Conservation (phyloP, 1,140 invertebrate species). For the Homalodisca vitripennis region DNA sequence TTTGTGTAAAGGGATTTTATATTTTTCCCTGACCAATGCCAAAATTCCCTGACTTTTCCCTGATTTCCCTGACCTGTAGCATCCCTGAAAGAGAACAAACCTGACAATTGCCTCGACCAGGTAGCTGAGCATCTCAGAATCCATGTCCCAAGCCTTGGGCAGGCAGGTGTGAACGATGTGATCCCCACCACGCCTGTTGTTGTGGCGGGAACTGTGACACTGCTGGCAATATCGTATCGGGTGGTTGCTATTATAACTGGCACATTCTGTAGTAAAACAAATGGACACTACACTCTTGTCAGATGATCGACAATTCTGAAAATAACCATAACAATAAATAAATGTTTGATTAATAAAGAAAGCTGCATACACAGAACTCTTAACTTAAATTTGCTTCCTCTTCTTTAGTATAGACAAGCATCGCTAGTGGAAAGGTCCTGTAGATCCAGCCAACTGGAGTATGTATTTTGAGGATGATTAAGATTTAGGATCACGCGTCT, state of each 20-base stretch:
- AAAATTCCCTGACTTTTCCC: no score
- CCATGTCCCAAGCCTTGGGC: constrained; percentile 82
- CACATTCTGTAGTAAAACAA: constrained; percentile 96
- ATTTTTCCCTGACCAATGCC: no score
- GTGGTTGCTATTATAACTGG: constrained; percentile 92
- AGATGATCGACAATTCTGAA: constrained; percentile 85
- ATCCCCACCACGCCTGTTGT: constrained; percentile 78
- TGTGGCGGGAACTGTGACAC: constrained; percentile 87
- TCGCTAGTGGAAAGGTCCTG: no score
- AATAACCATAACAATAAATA: constrained; percentile 37
- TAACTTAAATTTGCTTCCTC: no score
- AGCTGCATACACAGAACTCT: no score
- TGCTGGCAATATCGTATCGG: constrained; percentile 93
- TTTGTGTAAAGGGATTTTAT: no score
- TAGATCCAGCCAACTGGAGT: no score
- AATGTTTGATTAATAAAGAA: background rate
- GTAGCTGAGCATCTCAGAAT: constrained; percentile 87
- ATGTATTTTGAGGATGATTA: no score
- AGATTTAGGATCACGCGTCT: no score
- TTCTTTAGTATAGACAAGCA: no score
- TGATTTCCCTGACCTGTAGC: no score
- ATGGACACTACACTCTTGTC: constrained; percentile 95
- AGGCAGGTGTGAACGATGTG: constrained; percentile 88
- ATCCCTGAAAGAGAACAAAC: no score
- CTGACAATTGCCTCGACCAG: constrained; percentile 97